Conservation (phyloP, 30 jellyfish, hydroid and myxozoan species). For the Aurelia sp. region DNA sequence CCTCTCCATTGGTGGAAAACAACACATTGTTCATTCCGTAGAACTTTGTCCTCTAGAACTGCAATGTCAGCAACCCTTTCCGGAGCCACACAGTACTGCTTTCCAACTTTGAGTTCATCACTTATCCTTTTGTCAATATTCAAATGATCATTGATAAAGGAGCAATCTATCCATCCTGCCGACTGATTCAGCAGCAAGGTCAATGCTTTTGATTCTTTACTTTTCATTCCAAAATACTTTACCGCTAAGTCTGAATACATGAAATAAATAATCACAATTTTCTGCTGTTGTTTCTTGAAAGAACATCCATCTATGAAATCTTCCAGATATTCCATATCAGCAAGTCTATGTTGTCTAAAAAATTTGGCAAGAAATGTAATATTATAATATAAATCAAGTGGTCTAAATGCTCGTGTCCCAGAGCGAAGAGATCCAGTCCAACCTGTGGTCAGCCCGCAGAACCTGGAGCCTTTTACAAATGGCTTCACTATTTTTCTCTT, state of each 20-base stretch:
- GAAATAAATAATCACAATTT: slow-evolving; percentile 68
- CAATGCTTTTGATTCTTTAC: slow-evolving; percentile 29
- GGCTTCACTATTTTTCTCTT: slow-evolving; percentile 83
- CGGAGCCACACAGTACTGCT: slow-evolving; percentile 90
- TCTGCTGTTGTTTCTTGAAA: slow-evolving; percentile 16
- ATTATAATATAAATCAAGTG: slow-evolving; percentile 82
- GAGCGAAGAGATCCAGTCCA: slow-evolving; percentile 87
- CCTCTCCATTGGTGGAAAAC: slow-evolving; percentile 93
- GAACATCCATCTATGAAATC: slow-evolving; percentile 57
- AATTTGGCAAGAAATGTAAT: slow-evolving; percentile 50
- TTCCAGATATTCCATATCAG: slow-evolving; percentile 65
- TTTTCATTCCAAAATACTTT: slow-evolving; percentile 51
- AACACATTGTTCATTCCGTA: slow-evolving; percentile 68
- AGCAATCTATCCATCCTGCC: slow-evolving; percentile 84
- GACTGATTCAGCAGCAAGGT: slow-evolving; percentile 27
- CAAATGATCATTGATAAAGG: slow-evolving; percentile 66
- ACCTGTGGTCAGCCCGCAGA: slow-evolving; percentile 87
- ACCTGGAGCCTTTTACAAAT: slow-evolving; percentile 87
- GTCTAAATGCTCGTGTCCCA: slow-evolving; percentile 85
- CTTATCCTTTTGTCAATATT: slow-evolving; percentile 67
- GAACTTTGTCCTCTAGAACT: slow-evolving; percentile 51
- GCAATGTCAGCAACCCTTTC: slow-evolving; percentile 52
- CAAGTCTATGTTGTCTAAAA: slow-evolving; percentile 24
- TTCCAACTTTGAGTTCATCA: slow-evolving; percentile 48
- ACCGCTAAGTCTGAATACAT: slow-evolving; percentile 47